Conservation (phyloP, 2,797 vertebrate genomes). For the Pangasius macronema region DNA sequence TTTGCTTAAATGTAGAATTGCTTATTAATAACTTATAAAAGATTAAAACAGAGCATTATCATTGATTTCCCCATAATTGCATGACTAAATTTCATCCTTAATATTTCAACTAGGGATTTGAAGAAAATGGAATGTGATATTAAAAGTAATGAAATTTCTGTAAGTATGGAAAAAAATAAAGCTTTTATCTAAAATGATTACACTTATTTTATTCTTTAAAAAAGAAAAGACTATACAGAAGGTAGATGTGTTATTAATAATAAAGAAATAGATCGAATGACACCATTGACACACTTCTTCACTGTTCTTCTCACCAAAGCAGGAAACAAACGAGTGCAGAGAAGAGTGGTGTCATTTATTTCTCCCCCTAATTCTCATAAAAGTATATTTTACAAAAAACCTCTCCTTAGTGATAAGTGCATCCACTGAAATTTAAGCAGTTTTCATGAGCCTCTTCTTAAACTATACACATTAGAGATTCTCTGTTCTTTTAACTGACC, state of each 20-base stretch:
- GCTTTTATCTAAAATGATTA: background rate
- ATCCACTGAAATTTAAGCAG: slow-evolving; percentile 53
- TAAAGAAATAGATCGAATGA: slow-evolving; percentile 49
- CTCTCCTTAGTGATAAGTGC: slow-evolving; percentile 45
- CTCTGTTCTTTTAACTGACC: slow-evolving; percentile 17
- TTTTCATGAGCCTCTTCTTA: slow-evolving; percentile 33
- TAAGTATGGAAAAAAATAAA: slow-evolving; percentile 8
- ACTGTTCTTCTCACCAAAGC: slow-evolving; percentile 44
- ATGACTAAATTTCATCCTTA: slow-evolving; percentile 78
- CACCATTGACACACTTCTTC: slow-evolving; percentile 48
- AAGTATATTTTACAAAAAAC: slow-evolving; percentile 51
- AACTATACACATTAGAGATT: slow-evolving; percentile 34
- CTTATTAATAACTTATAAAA: slow-evolving; percentile 89
- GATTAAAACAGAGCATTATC: slow-evolving; percentile 77
- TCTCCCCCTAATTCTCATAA: slow-evolving; percentile 54
- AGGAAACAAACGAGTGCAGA: slow-evolving; percentile 52
- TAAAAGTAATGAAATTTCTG: slow-evolving; percentile 15
- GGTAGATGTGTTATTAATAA: background rate
- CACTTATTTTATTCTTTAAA: slow-evolving; percentile 11
- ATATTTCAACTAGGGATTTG: slow-evolving; percentile 76
- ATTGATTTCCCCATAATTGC: slow-evolving; percentile 85
- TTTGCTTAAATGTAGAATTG: slow-evolving; percentile 84
- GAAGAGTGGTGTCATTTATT: slow-evolving; percentile 49
- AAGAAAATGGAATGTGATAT: slow-evolving; percentile 47
- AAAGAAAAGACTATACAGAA: slow-evolving; percentile 21